phyloP scores from a whole-genome alignment of 2,113 vertebrate genomes.

The Anser cygnoides region DNA sequence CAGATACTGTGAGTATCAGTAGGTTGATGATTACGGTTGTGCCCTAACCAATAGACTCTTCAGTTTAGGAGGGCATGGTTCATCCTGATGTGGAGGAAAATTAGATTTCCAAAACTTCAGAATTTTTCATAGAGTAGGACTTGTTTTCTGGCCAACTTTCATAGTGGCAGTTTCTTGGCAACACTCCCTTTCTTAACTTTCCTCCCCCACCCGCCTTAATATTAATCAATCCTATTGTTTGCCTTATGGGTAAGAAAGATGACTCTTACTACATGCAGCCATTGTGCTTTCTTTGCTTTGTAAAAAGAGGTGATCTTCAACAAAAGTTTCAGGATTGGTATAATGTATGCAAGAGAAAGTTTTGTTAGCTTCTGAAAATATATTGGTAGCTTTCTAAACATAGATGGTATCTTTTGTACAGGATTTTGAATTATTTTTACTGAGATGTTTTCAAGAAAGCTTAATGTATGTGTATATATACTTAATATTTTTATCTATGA shows the following conservation, averaged over 20 bases:
- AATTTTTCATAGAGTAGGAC: neutral
- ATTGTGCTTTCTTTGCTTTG: neutral
- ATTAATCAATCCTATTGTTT: slow-evolving; percentile 9
- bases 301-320: neutral
- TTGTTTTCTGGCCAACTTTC: neutral
- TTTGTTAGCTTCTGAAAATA: neutral
- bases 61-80: neutral
- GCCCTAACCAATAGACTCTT: neutral
- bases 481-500: neutral
- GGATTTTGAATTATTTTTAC: neutral
- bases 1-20: neutral
- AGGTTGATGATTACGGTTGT: neutral
- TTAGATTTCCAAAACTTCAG: neutral
- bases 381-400: neutral
- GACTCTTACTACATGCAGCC: fast-evolving
- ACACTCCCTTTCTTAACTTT: neutral
- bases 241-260: neutral
- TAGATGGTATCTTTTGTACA: neutral
- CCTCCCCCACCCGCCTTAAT: neutral
- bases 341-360: neutral
- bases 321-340: neutral
- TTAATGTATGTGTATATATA: neutral
- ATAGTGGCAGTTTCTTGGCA: neutral
- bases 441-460: neutral
- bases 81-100: neutral